A percentile compares a stretch with the other conserved stretches of the same genome.
These are phyloP conservation scores for Clarias magur DNA, from an alignment of 2,113 vertebrate species.

Conservation along the genomic window DNA sequence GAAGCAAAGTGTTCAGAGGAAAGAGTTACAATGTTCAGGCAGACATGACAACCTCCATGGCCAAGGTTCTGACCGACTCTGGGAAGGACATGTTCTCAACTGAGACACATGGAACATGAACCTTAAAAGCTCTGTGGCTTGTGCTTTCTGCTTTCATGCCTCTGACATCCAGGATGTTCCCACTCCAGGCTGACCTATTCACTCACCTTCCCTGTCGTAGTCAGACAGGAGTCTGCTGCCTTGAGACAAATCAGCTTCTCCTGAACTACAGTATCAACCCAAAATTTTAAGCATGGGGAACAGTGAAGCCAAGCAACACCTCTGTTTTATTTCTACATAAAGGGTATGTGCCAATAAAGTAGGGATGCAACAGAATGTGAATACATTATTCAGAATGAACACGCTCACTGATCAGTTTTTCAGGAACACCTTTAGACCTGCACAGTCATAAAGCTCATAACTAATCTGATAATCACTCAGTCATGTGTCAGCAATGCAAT, in stretches of 20 bases:
- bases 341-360: neutral
- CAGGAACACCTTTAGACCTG: neutral
- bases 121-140: conserved; percentile 47
- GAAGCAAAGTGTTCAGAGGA: conserved; percentile 53
- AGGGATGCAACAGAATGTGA: neutral
- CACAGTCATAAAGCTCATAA: neutral
- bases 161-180: conserved; percentile 29
- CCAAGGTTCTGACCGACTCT: conserved; percentile 36
- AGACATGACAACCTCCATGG: conserved; percentile 41
- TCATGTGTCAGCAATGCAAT: neutral
- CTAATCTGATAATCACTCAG: neutral
- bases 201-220: conserved; percentile 34
- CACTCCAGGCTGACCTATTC: conserved; percentile 45
- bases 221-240: conserved; percentile 31
- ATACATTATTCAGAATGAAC: neutral
- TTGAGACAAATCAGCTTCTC: neutral
- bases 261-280: neutral
- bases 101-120: conserved; percentile 27
- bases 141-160: conserved; percentile 48
- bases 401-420: neutral
- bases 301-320: neutral
- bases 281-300: neutral
- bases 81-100: conserved; percentile 23
- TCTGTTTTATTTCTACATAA: neutral
- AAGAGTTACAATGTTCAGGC: conserved; percentile 31